Conservation (phyloP, 1,140 invertebrate genomes). For the Araneus ventricosus region DNA sequence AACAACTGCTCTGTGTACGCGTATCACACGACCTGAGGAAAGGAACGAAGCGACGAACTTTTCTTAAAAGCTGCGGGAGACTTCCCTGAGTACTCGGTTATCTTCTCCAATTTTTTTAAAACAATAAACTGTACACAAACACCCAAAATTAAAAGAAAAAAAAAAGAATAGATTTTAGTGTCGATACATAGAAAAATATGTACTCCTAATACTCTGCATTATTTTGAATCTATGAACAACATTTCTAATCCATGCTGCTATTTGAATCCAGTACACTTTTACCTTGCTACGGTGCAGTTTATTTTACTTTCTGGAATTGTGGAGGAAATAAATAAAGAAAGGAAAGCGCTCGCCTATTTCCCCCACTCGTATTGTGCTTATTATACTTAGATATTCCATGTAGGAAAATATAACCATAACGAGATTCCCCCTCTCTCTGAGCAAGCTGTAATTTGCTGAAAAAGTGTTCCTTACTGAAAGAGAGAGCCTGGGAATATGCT, state of each 20-base stretch:
- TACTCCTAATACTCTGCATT: neutral
- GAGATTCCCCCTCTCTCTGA: neutral
- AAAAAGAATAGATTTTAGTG: conserved; percentile 35
- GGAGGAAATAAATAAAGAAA: too few species aligned
- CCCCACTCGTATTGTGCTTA: neutral
- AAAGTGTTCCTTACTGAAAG: conserved; percentile 30
- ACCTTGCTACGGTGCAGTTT: neutral
- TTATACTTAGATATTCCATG: conserved; percentile 3
- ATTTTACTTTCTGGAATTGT: neutral
- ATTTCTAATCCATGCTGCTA: conserved; percentile 18
- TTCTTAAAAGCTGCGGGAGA: neutral
- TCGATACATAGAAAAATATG: conserved; percentile 21
- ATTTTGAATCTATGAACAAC: conserved; percentile 32
- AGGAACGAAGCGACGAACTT: neutral
- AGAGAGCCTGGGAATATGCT: neutral
- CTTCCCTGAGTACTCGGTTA: neutral
- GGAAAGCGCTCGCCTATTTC: neutral
- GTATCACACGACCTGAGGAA: conserved; percentile 51
- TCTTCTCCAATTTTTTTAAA: conserved; percentile 24
- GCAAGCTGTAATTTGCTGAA: conserved; percentile 1
- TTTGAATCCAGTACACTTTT: neutral
- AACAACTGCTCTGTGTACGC: conserved; percentile 59
- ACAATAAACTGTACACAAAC: neutral
- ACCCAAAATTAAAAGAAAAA: neutral
- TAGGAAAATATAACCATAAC: neutral